phyloP scores from a whole-genome alignment of 2,888 invertebrate species.

The Drosophila fulvimacula region DNA sequence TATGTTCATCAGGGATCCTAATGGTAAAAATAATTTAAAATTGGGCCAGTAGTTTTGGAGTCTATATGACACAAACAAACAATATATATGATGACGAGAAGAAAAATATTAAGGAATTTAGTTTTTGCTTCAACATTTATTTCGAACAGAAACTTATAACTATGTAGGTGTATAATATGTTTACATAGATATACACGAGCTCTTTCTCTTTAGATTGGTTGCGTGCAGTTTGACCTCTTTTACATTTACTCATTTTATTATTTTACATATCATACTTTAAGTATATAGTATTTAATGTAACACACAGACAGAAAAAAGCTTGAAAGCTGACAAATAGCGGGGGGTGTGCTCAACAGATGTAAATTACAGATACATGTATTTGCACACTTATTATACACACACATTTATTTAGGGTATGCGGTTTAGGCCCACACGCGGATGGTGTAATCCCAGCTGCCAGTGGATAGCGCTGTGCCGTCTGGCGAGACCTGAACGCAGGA shows the following conservation, averaged over 20 bases:
- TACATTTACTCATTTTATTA: no score
- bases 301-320: slow-evolving; percentile 23
- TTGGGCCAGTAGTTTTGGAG: no score
- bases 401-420: slow-evolving; percentile 14
- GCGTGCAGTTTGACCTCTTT: slow-evolving; percentile 20
- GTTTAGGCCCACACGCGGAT: slow-evolving; percentile 88
- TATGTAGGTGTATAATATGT: slow-evolving; percentile 60
- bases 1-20: no score
- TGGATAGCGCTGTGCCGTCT: slow-evolving; percentile 98
- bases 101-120: background rate
- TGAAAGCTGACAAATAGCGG: slow-evolving; percentile 20
- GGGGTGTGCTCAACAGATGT: slow-evolving; percentile 28
- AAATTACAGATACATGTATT: slow-evolving; percentile 16
- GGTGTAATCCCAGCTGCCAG: slow-evolving; percentile 98
- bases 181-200: slow-evolving; percentile 46
- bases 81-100: no score
- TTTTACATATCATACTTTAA: slow-evolving; percentile 50
- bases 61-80: no score
- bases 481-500: slow-evolving; percentile 96
- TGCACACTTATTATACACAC: background rate
- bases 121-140: slow-evolving; percentile 70
- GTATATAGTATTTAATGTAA: slow-evolving; percentile 41
- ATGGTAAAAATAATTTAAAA: no score
- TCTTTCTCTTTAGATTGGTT: slow-evolving; percentile 33
- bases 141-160: slow-evolving; percentile 75